These are phyloP conservation scores for Ylistrum balloti DNA, from an alignment of 1,140 invertebrate species.

Conservation along the genomic window DNA sequence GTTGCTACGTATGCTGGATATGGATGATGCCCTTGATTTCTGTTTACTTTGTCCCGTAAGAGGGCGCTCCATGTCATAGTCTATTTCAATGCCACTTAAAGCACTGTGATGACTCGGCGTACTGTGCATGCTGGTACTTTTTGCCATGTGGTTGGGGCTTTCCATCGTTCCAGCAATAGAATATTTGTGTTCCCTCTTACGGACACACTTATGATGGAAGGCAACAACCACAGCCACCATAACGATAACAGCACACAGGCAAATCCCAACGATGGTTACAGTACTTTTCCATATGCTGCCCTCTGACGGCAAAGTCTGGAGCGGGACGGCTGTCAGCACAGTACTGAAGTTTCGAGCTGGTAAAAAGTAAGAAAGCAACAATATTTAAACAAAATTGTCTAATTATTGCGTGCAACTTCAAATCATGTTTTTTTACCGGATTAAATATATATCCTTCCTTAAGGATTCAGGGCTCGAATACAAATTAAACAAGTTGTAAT, in stretches of 20 bases:
- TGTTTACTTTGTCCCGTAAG: slow-evolving; percentile 64
- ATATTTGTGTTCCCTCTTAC: slow-evolving; percentile 73
- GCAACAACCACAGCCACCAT: slow-evolving; percentile 70
- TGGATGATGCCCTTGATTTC: slow-evolving; percentile 68
- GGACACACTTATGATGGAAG: slow-evolving; percentile 71
- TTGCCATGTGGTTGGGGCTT: slow-evolving; percentile 71
- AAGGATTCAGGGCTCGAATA: too few species aligned
- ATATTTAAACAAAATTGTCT: too few species aligned
- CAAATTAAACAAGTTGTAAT: too few species aligned
- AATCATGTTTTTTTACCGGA: too few species aligned
- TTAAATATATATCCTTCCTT: too few species aligned
- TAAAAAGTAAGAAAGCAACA: slow-evolving; percentile 33
- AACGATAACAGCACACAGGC: slow-evolving; percentile 71
- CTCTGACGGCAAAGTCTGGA: slow-evolving; percentile 22
- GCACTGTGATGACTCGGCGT: slow-evolving; percentile 70
- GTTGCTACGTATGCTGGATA: slow-evolving; percentile 69
- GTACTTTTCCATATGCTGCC: slow-evolving; percentile 70
- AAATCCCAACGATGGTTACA: slow-evolving; percentile 75
- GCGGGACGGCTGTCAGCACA: slow-evolving; percentile 41
- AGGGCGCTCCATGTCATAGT: slow-evolving; percentile 76
- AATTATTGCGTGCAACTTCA: too few species aligned
- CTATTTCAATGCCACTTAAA: slow-evolving; percentile 70
- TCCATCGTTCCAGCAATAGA: slow-evolving; percentile 71
- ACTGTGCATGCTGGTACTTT: slow-evolving; percentile 72
- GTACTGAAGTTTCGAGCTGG: slow-evolving; percentile 44